These are phyloP conservation scores for Papilio dardanus DNA, from an alignment of 1,140 invertebrate species.

Conservation along the genomic window DNA sequence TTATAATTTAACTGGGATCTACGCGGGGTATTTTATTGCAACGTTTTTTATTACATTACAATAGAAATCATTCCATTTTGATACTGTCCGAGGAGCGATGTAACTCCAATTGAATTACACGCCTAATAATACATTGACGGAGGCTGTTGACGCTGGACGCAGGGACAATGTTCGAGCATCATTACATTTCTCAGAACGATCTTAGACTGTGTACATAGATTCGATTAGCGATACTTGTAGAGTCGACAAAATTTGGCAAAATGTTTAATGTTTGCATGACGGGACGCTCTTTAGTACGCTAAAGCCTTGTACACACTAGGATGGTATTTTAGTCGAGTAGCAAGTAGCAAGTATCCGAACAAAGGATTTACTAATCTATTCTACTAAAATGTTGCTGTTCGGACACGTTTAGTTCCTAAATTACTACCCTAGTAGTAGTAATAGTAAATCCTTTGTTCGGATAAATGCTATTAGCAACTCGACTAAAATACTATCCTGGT, in stretches of 20 bases:
- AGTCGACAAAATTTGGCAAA: background rate
- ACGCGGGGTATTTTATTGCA: constrained; percentile 7
- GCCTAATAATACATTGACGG: constrained; percentile 56
- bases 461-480: too few species aligned
- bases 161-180: constrained; percentile 42
- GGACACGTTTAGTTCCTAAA: too few species aligned
- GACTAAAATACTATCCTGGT: too few species aligned
- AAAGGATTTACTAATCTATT: too few species aligned
- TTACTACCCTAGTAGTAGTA: too few species aligned
- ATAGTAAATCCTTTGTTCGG: too few species aligned
- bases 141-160: constrained; percentile 45
- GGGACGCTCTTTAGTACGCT: too few species aligned
- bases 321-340: too few species aligned
- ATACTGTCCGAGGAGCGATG: constrained; percentile 42
- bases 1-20: constrained; percentile 3
- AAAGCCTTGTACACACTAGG: too few species aligned
- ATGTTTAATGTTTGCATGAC: too few species aligned
- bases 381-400: too few species aligned
- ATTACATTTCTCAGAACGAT: constrained; percentile 38
- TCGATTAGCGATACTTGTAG: background rate
- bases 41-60: constrained; percentile 44
- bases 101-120: constrained; percentile 58
- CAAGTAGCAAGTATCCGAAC: too few species aligned
- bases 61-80: constrained; percentile 52
- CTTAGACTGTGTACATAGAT: constrained; percentile 10